Percentiles rank a stretch among this genome's conserved stretches.
Conservation (phyloP, 2,888 invertebrate species). For the Acholoe squamosa region DNA sequence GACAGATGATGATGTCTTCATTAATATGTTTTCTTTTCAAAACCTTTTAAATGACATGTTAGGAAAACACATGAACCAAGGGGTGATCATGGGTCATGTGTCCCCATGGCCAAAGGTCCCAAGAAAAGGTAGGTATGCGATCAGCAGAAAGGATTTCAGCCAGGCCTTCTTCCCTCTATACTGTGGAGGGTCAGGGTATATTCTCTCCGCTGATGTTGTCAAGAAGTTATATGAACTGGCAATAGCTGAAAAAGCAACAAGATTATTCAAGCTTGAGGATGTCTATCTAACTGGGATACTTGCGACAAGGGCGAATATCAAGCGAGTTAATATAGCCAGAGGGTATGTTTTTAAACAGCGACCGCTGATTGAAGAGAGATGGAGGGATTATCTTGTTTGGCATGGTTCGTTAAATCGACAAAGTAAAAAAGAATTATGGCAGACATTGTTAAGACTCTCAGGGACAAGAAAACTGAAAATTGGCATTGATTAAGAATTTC, state of each 20-base stretch:
- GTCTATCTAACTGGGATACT: not conserved
- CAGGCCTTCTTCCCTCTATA: not conserved
- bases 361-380: too few species aligned
- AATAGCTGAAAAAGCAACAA: not conserved
- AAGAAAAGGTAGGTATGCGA: not conserved
- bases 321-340: too few species aligned
- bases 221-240: not conserved
- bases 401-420: too few species aligned
- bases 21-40: not conserved
- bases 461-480: too few species aligned
- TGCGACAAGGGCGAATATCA: not conserved
- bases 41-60: not conserved
- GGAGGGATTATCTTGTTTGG: too few species aligned
- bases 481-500: too few species aligned
- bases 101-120: not conserved
- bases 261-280: not conserved
- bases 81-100: not conserved
- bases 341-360: too few species aligned
- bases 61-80: not conserved
- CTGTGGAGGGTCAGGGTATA: not conserved
- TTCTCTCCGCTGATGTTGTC: not conserved
- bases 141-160: not conserved
- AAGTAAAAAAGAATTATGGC: too few species aligned
- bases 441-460: too few species aligned
- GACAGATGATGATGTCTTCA: not conserved